These are phyloP conservation scores for Harpagifer antarcticus DNA, from an alignment of 2,797 vertebrate species.

Conservation along the genomic window DNA sequence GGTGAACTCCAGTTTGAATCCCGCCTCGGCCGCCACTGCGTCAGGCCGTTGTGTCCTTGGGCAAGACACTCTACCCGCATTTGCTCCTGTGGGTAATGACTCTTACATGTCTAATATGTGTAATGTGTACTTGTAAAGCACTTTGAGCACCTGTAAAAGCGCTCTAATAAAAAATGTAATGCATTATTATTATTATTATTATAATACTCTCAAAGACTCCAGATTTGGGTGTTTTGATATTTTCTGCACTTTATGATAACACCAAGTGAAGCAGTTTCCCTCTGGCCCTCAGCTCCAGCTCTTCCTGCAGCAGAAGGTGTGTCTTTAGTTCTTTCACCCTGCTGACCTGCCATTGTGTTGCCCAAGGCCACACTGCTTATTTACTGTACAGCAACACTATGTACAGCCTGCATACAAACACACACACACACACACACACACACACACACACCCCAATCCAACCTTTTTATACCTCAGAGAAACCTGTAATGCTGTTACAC, in stretches of 20 bases:
- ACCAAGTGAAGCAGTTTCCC: neutral
- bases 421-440: conserved; percentile 15
- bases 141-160: too few relatives aligned
- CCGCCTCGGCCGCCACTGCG: too few relatives aligned
- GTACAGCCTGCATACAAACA: neutral
- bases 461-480: conserved; percentile 36
- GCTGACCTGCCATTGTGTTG: conserved; percentile 29
- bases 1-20: too few relatives aligned
- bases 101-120: too few relatives aligned
- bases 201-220: neutral
- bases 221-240: conserved; percentile 7
- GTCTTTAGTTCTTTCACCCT: conserved; percentile 31
- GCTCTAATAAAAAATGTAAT: too few relatives aligned
- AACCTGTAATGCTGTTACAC: conserved; percentile 34
- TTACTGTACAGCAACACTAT: conserved; percentile 22
- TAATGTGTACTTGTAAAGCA: too few relatives aligned
- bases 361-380: conserved; percentile 36
- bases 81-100: too few relatives aligned
- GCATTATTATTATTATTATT: too few relatives aligned
- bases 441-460: conserved; percentile 20
- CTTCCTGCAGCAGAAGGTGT: conserved; percentile 27
- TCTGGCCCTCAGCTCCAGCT: neutral
- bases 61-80: too few relatives aligned
- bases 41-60: too few relatives aligned
- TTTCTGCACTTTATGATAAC: conserved; percentile 12